Percentiles rank a stretch among this genome's conserved stretches.
These are phyloP conservation scores for Selenia dentaria DNA, from an alignment of 2,888 invertebrate species.

Conservation along the genomic window DNA sequence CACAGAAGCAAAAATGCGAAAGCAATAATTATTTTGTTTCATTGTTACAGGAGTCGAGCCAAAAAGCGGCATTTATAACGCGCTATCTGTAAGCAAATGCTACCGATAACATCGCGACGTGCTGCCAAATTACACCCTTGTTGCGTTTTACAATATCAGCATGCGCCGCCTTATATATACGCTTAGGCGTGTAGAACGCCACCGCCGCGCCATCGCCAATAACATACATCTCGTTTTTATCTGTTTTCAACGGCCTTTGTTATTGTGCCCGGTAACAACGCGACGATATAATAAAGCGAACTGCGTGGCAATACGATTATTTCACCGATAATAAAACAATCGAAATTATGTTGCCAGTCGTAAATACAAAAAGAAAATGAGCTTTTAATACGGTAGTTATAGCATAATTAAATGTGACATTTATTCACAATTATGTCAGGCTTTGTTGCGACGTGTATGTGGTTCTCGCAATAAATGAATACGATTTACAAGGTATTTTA, in stretches of 20 bases:
- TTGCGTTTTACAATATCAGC: conserved; percentile 70
- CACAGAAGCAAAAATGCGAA: conserved; percentile 44
- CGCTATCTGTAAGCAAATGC: conserved; percentile 74
- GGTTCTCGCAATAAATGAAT: too few relatives aligned
- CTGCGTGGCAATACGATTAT: conserved; percentile 8
- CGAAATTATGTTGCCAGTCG: conserved; percentile 1
- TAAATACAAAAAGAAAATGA: conserved; percentile 3
- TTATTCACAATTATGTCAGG: too few relatives aligned
- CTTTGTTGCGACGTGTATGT: too few relatives aligned
- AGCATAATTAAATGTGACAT: too few relatives aligned
- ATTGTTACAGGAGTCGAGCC: conserved; percentile 58
- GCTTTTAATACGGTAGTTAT: conserved; percentile 1
- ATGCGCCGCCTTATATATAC: conserved; percentile 25
- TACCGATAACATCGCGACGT: conserved; percentile 70
- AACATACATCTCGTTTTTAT: conserved; percentile 18
- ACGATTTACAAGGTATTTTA: too few relatives aligned
- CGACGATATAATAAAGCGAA: conserved; percentile 18
- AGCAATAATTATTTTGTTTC: conserved; percentile 51
- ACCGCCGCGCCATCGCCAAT: conserved; percentile 7
- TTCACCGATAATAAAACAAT: conserved; percentile 16
- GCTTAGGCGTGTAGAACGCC: conserved; percentile 19
- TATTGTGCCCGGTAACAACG: conserved; percentile 16
- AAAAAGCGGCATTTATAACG: conserved; percentile 76
- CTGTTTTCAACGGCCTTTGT: conserved; percentile 13
- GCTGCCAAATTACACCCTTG: conserved; percentile 80